Evolutionary conservation across 1,140 invertebrate species (phyloP), one percentile per base, ranked within the genome.

Genomic region (Pogonognathellus flavescens): DNA sequence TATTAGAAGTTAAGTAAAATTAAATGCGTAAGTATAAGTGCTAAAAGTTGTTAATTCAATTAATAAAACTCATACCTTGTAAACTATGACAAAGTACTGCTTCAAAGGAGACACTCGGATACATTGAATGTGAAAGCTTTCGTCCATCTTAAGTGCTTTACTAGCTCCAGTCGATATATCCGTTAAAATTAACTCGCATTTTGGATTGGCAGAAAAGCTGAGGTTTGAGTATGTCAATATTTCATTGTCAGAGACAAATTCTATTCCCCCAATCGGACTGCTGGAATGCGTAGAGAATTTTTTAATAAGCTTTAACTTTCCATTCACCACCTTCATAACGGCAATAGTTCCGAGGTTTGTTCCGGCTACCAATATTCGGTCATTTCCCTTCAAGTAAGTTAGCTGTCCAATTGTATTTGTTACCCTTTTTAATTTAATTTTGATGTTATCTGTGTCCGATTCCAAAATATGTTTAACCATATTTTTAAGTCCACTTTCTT

Each of bases 11-110:
- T n/a, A n/a, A n/a, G n/a, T n/a, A n/a, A n/a, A n/a, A n/a, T n/a
- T n/a, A n/a, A n/a, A n/a, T n/a, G n/a, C n/a, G n/a, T n/a, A n/a
- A n/a, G n/a, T n/a, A n/a, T n/a, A n/a, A n/a, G n/a, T n/a, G 14
- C 14, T 10, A 83, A 60, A 18, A 66, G 2, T n/a, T 60, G 60
- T 7, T 8, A 62, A 59, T 62, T 50, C 41, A 49, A 8, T 10
- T 57, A 57, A 1, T 6, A 16, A 16, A 59, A 76, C 4, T 9
- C 3, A 16, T 86, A 87, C 88, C 86, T 88, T 87, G 53, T 87
- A 88, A 49, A 87, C 85, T n/a, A 88, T 16, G 20, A 88, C 62
- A 53, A 88, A 87, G 25, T 87, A 87, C 14, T 87, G 88, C 0
- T 22, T 22, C 20, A 87, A 76, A 3, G 86, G 88, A 18, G 86